A percentile compares a stretch with the other conserved stretches of the same genome.
These are phyloP conservation scores for Apis cerana DNA, from an alignment of 1,140 invertebrate genomes.

Conservation along the genomic window DNA sequence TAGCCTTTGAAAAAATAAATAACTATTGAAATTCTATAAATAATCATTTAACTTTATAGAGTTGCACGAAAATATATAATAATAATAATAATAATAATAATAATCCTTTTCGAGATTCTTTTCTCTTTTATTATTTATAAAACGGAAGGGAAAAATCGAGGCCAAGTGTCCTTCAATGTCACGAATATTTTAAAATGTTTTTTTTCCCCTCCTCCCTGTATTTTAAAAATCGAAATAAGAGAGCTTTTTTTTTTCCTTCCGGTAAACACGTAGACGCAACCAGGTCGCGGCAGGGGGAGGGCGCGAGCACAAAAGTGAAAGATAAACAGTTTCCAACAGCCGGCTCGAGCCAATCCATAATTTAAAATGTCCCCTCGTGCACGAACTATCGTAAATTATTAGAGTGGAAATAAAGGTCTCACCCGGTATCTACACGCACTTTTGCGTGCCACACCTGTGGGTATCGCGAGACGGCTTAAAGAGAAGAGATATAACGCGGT, in stretches of 20 bases:
- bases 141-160: background rate
- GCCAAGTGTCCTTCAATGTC: background rate
- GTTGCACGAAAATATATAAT: no score
- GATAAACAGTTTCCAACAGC: conserved; percentile 51
- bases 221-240: conserved; percentile 22
- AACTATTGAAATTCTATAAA: no score
- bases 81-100: no score
- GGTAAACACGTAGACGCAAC: conserved; percentile 10
- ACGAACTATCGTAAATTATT: conserved; percentile 51
- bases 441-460: conserved; percentile 59
- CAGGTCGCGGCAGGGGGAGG: conserved; percentile 22
- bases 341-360: conserved; percentile 46
- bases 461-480: conserved; percentile 12
- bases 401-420: conserved; percentile 53
- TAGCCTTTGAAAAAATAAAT: no score
- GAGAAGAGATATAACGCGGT: background rate
- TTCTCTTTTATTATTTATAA: background rate
- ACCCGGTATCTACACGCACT: conserved; percentile 58
- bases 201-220: background rate
- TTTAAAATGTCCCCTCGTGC: conserved; percentile 41
- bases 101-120: no score
- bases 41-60: no score
- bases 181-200: conserved; percentile 4
- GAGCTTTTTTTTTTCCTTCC: background rate
- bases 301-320: conserved; percentile 32